Evolutionary conservation across 1,140 invertebrate species (phyloP), one percentile per base, ranked within the genome.

Genomic region (Nasonia giraulti): DNA sequence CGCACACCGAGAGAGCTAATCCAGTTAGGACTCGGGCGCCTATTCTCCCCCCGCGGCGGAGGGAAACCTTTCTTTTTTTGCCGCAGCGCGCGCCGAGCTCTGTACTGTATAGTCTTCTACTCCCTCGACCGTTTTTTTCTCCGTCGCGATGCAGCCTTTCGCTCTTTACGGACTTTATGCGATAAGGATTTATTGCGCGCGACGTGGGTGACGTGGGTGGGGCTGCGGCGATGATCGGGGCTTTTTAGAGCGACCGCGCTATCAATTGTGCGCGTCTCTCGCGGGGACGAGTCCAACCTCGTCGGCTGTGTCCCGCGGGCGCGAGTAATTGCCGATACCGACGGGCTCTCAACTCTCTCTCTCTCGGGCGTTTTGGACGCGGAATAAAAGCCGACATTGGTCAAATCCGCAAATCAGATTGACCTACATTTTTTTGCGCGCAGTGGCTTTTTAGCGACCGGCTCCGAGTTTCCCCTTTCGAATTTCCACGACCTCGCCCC

Each of bases 331-430:
- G 33, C 33, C 33, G 33, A 37, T 37, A 37, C 33, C 33, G 33
- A 37, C 33, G 33, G 5, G 33, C 4, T 27, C 27, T 27, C 27
- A 27, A 1, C 7, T 50, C 47, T 50, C 47, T 50, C 47, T 50
- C 47, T 50, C 10, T 8, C 12, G 17, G 17, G 55, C 55, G 17
- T 37, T 44, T 37, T 31, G 74, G 74, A n/a, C 76, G 47, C 76
- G 47, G 33, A 76, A 76, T 83, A 47, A 83, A 76, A n/a, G 68
- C 4, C 14, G 74, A 12, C 62, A 83, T 83, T 68, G 74, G 77
- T 83, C 66, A 77, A 68, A 68, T 83, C n/a, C 44, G 55, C 66
- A 75, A 83, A 68, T 76, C 7, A 76, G 66, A 76, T 75, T 83
- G 76, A 76, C 50, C 37, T 68, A 83, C n/a, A 17, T 83, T 83